Base-by-base conservation (phyloP, 2,797 vertebrate species). In the Thaleichthys pacificus region DNA sequence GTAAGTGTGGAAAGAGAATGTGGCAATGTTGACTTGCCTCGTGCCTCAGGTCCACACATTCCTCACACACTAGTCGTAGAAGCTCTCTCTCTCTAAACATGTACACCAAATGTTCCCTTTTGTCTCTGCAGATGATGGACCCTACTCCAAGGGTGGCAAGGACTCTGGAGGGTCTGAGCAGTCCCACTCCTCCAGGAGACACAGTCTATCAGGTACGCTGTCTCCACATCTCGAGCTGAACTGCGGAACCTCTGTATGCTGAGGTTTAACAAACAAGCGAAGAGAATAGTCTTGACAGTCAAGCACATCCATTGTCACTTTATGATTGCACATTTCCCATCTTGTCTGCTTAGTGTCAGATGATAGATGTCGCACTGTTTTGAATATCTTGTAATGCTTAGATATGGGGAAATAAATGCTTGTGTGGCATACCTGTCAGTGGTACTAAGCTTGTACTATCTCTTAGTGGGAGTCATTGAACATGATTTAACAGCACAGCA, bases 141-240 rank as follows among this genome's bases (percentile, higher is more conserved):
- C 96, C 75, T 99, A 99, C 82, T 95, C 93, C 7, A 99, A 98
- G 88, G 97, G 94, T 63, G 92, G 85, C 89, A 97, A 96, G 85
- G 96, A 98, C 22, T 78, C 91, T 0, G 86, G 87, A 42, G 91
- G 91, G 72, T 77, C 90, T 68, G 95, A 97, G 12, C 9, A 93
- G 84, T 91, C 94, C 35, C 86, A 95, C 91, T 91, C 91, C 4
- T 94, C 95, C 85, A 95, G 94, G 84, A 93, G 97, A 75, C 95
- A 95, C 86, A 98, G 97, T 88, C 95, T 99, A 83, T 95, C 97
- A 95, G 97, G 97, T 99, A 93, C 76, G 11, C 80, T 81, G 54
- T 68, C 5, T 26, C 28, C 51, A 17, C 30, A 28, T 28, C 4
- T n/a, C 22, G 5, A 12, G 42, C 21, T 21, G 4, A 24, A n/a